These are phyloP conservation scores for Halcyon smyrnensis DNA, from an alignment of 2,797 vertebrate genomes.

Conservation along the genomic window DNA sequence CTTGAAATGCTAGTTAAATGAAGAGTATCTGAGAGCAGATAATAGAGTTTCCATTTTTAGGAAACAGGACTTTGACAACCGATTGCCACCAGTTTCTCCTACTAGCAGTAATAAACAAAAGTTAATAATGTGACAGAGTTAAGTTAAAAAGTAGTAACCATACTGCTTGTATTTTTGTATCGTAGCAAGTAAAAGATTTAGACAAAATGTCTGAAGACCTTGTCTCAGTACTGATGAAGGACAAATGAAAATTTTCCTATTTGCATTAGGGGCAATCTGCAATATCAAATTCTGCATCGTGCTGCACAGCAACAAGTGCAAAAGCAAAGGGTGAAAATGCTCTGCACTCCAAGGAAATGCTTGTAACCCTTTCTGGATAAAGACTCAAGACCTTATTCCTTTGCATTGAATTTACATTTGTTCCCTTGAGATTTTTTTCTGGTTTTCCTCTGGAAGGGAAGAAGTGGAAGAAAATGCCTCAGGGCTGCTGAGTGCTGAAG, in stretches of 20 bases:
- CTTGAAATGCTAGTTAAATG: not conserved
- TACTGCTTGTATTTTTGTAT: not conserved
- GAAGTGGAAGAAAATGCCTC: not conserved
- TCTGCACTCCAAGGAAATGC: not conserved
- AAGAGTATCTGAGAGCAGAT: not conserved
- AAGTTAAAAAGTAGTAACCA: not conserved
- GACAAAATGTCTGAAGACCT: not conserved
- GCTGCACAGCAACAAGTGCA: accelerated
- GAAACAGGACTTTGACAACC: not conserved
- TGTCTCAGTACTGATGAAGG: not conserved
- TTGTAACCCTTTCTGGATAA: not conserved
- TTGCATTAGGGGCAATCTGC: not conserved
- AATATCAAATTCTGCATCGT: not conserved
- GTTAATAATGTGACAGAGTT: not conserved
- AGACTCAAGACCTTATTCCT: not conserved
- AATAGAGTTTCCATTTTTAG: not conserved
- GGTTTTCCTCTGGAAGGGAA: not conserved
- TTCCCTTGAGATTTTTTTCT: not conserved
- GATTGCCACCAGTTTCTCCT: not conserved
- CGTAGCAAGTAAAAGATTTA: not conserved
- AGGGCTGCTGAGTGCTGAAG: not conserved
- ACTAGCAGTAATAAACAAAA: not conserved
- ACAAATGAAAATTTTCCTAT: not conserved
- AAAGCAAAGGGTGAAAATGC: not conserved
- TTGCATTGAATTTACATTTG: not conserved